These are phyloP conservation scores for Eulithis prunata DNA, from an alignment of 2,888 invertebrate species.

Conservation along the genomic window DNA sequence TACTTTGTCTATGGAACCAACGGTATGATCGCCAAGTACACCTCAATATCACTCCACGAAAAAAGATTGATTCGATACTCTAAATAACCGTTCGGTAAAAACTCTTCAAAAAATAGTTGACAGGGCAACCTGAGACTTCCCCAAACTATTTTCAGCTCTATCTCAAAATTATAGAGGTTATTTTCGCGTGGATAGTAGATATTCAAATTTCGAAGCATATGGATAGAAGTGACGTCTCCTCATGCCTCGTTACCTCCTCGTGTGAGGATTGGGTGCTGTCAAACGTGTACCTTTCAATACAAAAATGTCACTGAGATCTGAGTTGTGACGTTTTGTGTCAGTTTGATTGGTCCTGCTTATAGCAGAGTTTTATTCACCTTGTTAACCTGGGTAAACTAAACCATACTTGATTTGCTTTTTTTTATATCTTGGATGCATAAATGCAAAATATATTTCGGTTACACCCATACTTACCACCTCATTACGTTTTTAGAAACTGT, in stretches of 20 bases:
- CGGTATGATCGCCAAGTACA: not conserved
- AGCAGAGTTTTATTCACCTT: not conserved
- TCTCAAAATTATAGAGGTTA: slow-evolving; percentile 37
- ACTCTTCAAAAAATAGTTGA: slow-evolving; percentile 51
- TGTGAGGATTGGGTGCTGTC: slow-evolving; percentile 39
- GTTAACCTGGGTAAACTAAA: not conserved
- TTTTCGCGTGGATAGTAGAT: slow-evolving; percentile 42
- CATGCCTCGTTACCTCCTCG: slow-evolving; percentile 56
- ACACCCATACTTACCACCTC: no score
- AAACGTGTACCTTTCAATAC: slow-evolving; percentile 11
- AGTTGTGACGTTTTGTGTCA: slow-evolving; percentile 1
- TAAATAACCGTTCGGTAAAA: slow-evolving; percentile 43
- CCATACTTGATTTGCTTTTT: no score
- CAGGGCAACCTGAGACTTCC: slow-evolving; percentile 38
- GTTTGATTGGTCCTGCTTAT: not conserved
- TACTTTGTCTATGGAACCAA: no score
- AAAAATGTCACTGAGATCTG: slow-evolving; percentile 1
- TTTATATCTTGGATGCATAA: no score
- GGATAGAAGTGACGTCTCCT: slow-evolving; percentile 57
- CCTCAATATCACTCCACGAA: slow-evolving; percentile 10
- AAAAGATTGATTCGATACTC: slow-evolving; percentile 43
- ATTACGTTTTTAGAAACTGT: no score
- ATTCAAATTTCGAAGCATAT: slow-evolving; percentile 61
- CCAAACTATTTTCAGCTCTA: not conserved
- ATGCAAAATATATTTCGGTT: no score